These are phyloP conservation scores for Zaprionus africanus DNA, from an alignment of 1,140 invertebrate genomes.

Conservation along the genomic window DNA sequence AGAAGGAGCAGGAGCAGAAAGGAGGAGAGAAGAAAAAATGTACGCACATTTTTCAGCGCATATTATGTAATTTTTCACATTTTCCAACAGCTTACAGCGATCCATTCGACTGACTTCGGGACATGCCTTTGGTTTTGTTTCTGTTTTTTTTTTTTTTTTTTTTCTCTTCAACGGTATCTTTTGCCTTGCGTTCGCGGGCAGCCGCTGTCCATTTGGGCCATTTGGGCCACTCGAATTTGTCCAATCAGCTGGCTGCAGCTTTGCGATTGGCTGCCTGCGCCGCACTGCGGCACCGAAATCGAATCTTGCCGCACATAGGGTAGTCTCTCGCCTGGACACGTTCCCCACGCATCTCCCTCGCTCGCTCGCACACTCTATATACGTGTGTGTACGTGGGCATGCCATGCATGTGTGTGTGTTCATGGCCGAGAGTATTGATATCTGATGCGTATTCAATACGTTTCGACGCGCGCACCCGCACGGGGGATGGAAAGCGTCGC, in stretches of 20 bases:
- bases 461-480: constrained; percentile 70
- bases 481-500: constrained; percentile 56
- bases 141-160: not conserved
- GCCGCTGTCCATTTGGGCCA: constrained; percentile 3
- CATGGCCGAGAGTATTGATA: constrained; percentile 71
- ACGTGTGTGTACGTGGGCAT: not conserved
- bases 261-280: constrained; percentile 65
- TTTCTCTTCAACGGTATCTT: not conserved
- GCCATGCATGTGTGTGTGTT: constrained; percentile 16
- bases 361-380: constrained; percentile 14
- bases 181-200: not conserved
- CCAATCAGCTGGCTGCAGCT: constrained; percentile 78
- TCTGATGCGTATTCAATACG: constrained; percentile 83
- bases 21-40: constrained; percentile 60
- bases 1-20: not conserved
- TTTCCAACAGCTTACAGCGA: constrained; percentile 50
- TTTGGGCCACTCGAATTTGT: constrained; percentile 52
- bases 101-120: constrained; percentile 11
- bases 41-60: constrained; percentile 80
- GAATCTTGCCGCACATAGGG: constrained; percentile 49
- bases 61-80: constrained; percentile 82
- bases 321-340: constrained; percentile 11
- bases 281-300: constrained; percentile 67
- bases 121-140: constrained; percentile 16
- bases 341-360: not conserved